Conservation (phyloP, 2,888 invertebrate genomes). For the Plutella xylostella region DNA sequence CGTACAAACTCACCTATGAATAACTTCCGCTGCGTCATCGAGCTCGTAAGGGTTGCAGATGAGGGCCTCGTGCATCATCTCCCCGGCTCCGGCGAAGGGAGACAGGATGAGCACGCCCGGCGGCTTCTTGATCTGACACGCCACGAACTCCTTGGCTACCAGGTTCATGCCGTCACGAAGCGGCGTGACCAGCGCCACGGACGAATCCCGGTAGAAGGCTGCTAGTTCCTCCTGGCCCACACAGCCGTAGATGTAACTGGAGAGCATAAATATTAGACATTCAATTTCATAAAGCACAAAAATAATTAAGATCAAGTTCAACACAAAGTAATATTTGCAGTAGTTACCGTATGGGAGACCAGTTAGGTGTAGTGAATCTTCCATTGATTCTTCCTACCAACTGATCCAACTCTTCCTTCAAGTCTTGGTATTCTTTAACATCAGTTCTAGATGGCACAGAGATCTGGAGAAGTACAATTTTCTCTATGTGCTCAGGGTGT, state of each 20-base stretch:
- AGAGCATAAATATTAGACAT: too few relatives aligned
- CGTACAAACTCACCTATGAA: conserved; percentile 74
- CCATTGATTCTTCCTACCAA: conserved; percentile 90
- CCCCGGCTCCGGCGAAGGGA: conserved; percentile 92
- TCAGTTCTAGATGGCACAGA: conserved; percentile 91
- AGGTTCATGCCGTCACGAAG: conserved; percentile 92
- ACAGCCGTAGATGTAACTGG: conserved; percentile 86
- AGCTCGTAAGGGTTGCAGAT: conserved; percentile 92
- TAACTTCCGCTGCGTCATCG: conserved; percentile 87
- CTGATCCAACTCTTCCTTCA: conserved; percentile 93
- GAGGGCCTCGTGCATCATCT: conserved; percentile 94
- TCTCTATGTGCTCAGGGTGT: conserved; percentile 87
- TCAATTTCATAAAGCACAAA: neutral
- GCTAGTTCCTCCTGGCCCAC: conserved; percentile 89
- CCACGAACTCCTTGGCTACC: conserved; percentile 93
- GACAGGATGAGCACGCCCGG: conserved; percentile 90
- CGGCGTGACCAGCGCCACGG: conserved; percentile 89
- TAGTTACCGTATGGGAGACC: conserved; percentile 84
- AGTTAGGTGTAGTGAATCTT: conserved; percentile 89
- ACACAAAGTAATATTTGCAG: too few relatives aligned
- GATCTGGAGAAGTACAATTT: conserved; percentile 85
- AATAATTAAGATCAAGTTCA: too few relatives aligned
- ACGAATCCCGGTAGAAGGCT: conserved; percentile 87
- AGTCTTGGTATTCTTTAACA: conserved; percentile 89
- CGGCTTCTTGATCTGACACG: conserved; percentile 88